These are phyloP conservation scores for Cheirogaleus major DNA, from an alignment of 2,797 vertebrate species.

Conservation along the genomic window DNA sequence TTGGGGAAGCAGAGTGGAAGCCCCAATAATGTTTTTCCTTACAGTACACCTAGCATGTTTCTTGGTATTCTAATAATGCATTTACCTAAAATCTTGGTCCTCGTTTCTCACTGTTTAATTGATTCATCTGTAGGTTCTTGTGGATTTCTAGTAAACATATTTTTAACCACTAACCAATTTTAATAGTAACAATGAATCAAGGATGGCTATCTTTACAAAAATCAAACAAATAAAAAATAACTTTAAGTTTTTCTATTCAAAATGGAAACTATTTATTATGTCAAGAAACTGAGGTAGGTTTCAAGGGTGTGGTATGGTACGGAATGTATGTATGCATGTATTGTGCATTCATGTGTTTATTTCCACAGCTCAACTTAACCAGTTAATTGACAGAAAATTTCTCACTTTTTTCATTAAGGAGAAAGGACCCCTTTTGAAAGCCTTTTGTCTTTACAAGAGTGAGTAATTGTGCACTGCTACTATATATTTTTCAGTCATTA, in stretches of 20 bases:
- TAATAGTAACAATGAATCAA: conserved; percentile 13
- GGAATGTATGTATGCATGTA: background rate
- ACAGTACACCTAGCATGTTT: background rate
- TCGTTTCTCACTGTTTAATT: background rate
- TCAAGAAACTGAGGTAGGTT: background rate
- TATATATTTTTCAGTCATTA: background rate
- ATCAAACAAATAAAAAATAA: background rate
- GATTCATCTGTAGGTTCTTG: background rate
- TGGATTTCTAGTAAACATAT: background rate
- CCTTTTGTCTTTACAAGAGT: background rate
- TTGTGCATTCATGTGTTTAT: background rate
- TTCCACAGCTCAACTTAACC: background rate
- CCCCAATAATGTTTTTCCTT: background rate
- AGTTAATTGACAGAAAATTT: background rate
- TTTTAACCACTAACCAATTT: conserved; percentile 32
- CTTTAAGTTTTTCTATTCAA: background rate
- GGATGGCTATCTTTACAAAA: background rate
- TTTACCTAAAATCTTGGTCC: background rate
- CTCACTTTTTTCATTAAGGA: conserved; percentile 28
- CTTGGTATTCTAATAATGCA: background rate
- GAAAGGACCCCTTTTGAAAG: background rate
- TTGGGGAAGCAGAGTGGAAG: background rate
- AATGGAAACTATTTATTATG: background rate
- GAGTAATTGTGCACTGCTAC: background rate
- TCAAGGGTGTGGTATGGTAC: background rate